phyloP scores from a whole-genome alignment of 2,113 vertebrate species.

The Eurypyga helias region DNA sequence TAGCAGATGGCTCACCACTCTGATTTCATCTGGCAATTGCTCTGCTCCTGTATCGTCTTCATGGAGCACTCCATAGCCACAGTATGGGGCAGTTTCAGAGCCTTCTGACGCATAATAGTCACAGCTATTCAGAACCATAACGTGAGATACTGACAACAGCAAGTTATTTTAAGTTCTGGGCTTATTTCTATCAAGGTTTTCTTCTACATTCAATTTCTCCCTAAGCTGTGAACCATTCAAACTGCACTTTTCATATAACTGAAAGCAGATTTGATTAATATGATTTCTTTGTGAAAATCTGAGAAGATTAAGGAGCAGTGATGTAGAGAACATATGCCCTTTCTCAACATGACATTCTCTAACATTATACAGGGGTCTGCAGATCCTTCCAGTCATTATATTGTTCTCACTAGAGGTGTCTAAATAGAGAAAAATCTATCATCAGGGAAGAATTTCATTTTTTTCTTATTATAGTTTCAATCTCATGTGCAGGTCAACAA shows the following conservation, averaged over 20 bases:
- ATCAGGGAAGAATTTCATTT: slow-evolving; percentile 53
- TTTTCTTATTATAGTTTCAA: slow-evolving; percentile 65
- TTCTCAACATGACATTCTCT: slow-evolving; percentile 72
- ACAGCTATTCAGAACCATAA: slow-evolving; percentile 38
- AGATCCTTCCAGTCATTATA: slow-evolving; percentile 69
- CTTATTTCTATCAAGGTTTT: slow-evolving; percentile 78
- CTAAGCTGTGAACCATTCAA: slow-evolving; percentile 76
- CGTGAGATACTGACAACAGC: slow-evolving; percentile 59
- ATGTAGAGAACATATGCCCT: slow-evolving; percentile 68
- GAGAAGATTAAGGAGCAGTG: slow-evolving; percentile 80
- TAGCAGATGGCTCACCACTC: slow-evolving; percentile 16
- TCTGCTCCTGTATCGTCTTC: background rate
- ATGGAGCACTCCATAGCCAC: background rate
- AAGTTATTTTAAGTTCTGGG: slow-evolving; percentile 71
- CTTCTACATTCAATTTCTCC: slow-evolving; percentile 76
- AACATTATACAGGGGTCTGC: slow-evolving; percentile 40
- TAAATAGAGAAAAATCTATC: slow-evolving; percentile 63
- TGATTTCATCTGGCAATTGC: slow-evolving; percentile 27
- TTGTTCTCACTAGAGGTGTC: slow-evolving; percentile 58
- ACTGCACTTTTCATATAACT: slow-evolving; percentile 73
- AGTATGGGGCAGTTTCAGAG: slow-evolving; percentile 46
- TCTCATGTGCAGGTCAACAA: slow-evolving; percentile 72
- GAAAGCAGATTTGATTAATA: slow-evolving; percentile 83
- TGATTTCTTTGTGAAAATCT: slow-evolving; percentile 80
- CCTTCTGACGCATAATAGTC: slow-evolving; percentile 40